Conservation (phyloP, 2,113 vertebrate species). For the Coturnix japonica region DNA sequence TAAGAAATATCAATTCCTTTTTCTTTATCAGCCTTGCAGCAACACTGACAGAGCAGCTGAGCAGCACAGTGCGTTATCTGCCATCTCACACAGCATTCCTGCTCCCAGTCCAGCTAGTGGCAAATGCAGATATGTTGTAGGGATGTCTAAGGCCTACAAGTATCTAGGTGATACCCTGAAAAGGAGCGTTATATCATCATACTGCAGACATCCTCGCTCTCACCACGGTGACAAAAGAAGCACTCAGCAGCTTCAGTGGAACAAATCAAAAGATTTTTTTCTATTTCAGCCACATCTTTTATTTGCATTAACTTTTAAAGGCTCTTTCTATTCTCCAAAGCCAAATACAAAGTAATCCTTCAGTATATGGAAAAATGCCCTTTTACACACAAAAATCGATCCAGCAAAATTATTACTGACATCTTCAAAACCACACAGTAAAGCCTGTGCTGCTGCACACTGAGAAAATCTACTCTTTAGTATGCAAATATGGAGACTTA, state of each 20-base stretch:
- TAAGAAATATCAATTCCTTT: background rate
- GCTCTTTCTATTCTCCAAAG: background rate
- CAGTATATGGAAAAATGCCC: background rate
- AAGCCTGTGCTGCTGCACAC: background rate
- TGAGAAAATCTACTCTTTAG: slow-evolving; percentile 17
- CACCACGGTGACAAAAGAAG: background rate
- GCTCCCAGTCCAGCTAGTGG: background rate
- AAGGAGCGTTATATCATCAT: background rate
- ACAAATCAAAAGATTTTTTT: background rate
- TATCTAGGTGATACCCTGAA: background rate
- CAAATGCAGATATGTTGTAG: background rate
- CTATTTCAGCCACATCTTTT: background rate
- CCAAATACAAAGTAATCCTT: background rate
- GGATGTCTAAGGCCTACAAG: background rate
- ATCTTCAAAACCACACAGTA: background rate
- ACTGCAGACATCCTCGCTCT: background rate
- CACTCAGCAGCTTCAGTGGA: background rate
- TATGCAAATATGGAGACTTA: background rate
- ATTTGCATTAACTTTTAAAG: background rate
- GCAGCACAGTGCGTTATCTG: background rate
- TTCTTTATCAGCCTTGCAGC: background rate
- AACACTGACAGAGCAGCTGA: background rate
- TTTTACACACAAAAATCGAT: background rate
- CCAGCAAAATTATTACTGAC: background rate
- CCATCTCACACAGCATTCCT: background rate